These are phyloP conservation scores for Rhinopomastus cyanomelas DNA, from an alignment of 2,113 vertebrate genomes.

Conservation along the genomic window DNA sequence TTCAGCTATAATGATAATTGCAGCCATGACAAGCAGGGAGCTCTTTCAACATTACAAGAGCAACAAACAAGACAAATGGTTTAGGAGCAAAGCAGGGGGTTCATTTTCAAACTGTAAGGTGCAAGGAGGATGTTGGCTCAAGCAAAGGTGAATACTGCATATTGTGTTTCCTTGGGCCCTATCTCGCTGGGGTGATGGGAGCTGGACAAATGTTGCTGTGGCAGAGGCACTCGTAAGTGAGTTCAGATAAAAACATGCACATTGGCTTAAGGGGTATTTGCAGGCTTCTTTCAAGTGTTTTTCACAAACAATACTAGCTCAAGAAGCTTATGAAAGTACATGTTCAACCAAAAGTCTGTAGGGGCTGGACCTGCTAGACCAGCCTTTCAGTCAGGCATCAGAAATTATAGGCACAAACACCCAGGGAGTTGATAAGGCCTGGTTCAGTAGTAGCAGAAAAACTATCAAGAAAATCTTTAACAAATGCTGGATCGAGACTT, in stretches of 20 bases:
- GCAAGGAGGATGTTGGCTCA: not conserved
- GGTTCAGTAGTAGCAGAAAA: not conserved
- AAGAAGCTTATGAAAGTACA: not conserved
- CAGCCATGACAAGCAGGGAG: not conserved
- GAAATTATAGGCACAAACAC: not conserved
- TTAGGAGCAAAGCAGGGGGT: not conserved
- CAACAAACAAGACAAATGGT: conserved; percentile 6
- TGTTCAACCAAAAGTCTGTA: not conserved
- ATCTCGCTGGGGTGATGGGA: not conserved
- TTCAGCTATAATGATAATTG: not conserved
- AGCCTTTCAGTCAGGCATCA: fast-evolving
- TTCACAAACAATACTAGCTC: not conserved
- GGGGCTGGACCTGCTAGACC: not conserved
- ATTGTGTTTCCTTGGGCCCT: not conserved
- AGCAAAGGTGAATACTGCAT: fast-evolving
- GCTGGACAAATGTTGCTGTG: not conserved
- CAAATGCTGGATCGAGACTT: not conserved
- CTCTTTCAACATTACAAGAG: not conserved
- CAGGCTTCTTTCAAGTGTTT: not conserved
- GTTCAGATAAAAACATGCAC: not conserved
- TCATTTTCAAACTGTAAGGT: not conserved
- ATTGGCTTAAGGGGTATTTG: not conserved
- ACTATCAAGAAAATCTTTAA: not conserved
- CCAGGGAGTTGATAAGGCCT: not conserved
- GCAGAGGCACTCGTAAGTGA: not conserved